Base-by-base conservation (phyloP, 2,888 invertebrate genomes). In the Carabus problematicus region DNA sequence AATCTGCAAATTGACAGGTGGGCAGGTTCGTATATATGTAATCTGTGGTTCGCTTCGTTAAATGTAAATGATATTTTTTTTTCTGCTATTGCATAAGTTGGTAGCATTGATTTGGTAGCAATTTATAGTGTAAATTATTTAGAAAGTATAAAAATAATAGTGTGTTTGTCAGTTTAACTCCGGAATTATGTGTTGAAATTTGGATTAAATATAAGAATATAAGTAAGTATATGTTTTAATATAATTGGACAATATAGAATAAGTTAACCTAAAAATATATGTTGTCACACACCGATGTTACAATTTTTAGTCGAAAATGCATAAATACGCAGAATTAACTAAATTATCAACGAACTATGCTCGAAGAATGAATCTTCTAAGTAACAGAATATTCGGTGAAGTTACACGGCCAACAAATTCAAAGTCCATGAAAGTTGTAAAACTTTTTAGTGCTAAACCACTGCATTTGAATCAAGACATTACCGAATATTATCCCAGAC, bases 331-430 rank as follows among this genome's bases (percentile, higher is more conserved):
- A 0, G 85, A 91, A 71, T 82, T 95, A 52, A 85, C 89, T 8
- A 90, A 90, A 74, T 83, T 87, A 41, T 84, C 88, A 0, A 92
- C 94, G 0, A 90, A 88, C 76, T 97, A 97, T 80, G 93, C 94
- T 0, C 86, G 85, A 1, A 87, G 93, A 55, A 97, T 97, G 95
- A 90, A 91, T 74, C 87, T 90, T 54, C 84, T 97, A 12, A 93
- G 95, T 29, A 92, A 93, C 76, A 85, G 91, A 74, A 96, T 97
- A 75, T 97, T 97, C 79, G 93, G 93, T 0, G 95, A 97, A 82
- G 92, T 95, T 0, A 88, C 89, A 0, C 86, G 92, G 66, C 88
- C 90, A 0, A 95, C 94, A 0, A 89, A 88, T 76, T 72, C 81
- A 0, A 91, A 89, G 77, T 93, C 93, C 0, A 90, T 93, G 91